These are phyloP conservation scores for Gallinago media DNA, from an alignment of 2,113 vertebrate genomes.

Conservation along the genomic window DNA sequence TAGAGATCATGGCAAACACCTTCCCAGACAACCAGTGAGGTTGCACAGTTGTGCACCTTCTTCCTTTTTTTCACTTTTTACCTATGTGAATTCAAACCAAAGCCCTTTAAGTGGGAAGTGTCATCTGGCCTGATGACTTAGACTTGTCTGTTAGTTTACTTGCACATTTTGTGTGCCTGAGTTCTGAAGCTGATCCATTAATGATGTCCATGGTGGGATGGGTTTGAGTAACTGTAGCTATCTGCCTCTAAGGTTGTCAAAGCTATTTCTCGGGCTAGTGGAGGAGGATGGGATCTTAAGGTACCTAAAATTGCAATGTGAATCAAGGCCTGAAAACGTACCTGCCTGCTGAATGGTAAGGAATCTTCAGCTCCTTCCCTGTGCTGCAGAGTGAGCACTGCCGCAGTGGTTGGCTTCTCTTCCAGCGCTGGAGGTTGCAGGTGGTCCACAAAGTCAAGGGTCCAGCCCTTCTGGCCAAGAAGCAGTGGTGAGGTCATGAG, in stretches of 20 bases:
- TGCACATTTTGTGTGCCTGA: not conserved
- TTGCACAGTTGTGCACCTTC: fast-evolving
- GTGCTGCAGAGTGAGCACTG: not conserved
- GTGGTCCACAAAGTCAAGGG: not conserved
- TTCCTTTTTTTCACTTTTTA: not conserved
- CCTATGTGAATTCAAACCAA: not conserved
- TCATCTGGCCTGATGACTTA: not conserved
- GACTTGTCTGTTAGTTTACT: fast-evolving
- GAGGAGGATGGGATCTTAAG: not conserved
- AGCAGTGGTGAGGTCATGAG: not conserved
- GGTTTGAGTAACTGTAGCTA: not conserved
- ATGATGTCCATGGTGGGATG: fast-evolving
- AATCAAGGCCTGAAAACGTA: not conserved
- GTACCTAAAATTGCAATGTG: no score
- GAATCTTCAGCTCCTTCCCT: not conserved
- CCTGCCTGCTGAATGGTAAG: not conserved
- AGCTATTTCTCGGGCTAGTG: not conserved
- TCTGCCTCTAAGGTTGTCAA: not conserved
- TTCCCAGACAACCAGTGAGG: not conserved
- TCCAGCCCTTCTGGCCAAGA: not conserved
- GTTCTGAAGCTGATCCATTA: not conserved
- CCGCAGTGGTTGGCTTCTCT: fast-evolving
- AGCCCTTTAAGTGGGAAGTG: not conserved
- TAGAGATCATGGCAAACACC: not conserved
- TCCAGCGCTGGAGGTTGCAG: not conserved